Conservation (phyloP, 2,797 vertebrate genomes). For the Ctenopoma kingsleyae region DNA sequence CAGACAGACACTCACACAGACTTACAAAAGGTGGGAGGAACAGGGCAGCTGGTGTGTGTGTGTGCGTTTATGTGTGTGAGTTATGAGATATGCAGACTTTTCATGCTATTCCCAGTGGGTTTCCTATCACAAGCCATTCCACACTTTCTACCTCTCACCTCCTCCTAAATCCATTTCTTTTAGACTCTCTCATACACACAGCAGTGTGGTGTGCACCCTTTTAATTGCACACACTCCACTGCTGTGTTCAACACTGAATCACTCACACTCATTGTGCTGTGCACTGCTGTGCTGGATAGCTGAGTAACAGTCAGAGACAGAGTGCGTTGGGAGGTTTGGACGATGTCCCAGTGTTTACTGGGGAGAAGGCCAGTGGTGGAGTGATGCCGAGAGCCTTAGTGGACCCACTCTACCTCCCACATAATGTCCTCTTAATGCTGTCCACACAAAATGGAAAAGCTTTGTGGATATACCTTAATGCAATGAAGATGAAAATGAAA, state of each 20-base stretch:
- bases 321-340: constrained; percentile 56
- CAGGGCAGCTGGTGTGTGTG: constrained; percentile 56
- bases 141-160: constrained; percentile 56
- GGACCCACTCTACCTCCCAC: constrained; percentile 47
- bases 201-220: constrained; percentile 8
- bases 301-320: constrained; percentile 37
- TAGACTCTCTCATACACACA: constrained; percentile 21
- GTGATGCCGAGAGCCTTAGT: constrained; percentile 42
- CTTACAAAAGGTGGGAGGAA: constrained; percentile 46
- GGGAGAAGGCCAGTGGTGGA: constrained; percentile 44
- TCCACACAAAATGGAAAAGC: constrained; percentile 1
- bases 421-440: constrained; percentile 43
- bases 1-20: constrained; percentile 37
- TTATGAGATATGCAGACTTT: constrained; percentile 65
- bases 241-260: constrained; percentile 4
- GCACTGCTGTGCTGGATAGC: constrained; percentile 26
- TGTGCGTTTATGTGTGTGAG: constrained; percentile 30
- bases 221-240: constrained; percentile 18
- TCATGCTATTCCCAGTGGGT: constrained; percentile 53
- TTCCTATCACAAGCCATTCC: constrained; percentile 67
- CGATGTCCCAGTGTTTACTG: constrained; percentile 52
- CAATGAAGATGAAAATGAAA: constrained; percentile 13
- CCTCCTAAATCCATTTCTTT: constrained; percentile 45
- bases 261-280: constrained; percentile 10
- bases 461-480: constrained; percentile 9